A percentile compares a stretch with the other conserved stretches of the same genome.
Evolutionary conservation across 2,113 vertebrate species (phyloP).

Genomic region (Channa argus): DNA sequence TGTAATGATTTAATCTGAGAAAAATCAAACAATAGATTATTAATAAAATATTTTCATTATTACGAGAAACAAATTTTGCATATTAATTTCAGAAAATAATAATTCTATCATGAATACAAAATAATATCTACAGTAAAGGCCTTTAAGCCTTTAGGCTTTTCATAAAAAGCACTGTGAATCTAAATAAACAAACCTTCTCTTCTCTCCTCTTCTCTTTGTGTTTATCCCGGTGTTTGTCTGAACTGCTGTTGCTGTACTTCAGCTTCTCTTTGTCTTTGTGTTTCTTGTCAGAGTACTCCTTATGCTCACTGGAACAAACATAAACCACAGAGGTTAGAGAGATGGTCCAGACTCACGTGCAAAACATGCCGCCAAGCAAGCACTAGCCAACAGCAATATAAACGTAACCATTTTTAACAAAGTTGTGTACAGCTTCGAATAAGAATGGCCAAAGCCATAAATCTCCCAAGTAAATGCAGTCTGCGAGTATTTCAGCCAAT

Average conservation of each 20-base stretch:
- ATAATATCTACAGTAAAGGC: not conserved
- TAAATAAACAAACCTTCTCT: slow-evolving; percentile 86
- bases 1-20: slow-evolving; percentile 86
- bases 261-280: slow-evolving; percentile 88
- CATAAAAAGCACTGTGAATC: not conserved
- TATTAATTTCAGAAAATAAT: not conserved
- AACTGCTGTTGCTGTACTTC: slow-evolving; percentile 90
- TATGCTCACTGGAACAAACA: slow-evolving; percentile 88
- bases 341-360: not conserved
- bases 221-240: slow-evolving; percentile 87
- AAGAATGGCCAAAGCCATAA: not conserved
- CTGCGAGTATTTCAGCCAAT: slow-evolving; percentile 5
- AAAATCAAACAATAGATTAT: slow-evolving; percentile 14
- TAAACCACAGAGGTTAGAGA: slow-evolving; percentile 43
- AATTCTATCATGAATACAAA: not conserved
- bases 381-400: not conserved
- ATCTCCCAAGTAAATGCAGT: not conserved
- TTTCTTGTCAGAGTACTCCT: slow-evolving; percentile 95
- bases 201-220: slow-evolving; percentile 93
- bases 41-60: not conserved
- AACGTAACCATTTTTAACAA: not conserved
- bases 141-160: not conserved
- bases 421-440: not conserved
- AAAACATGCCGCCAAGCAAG: not conserved
- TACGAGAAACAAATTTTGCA: not conserved